Evolutionary conservation across 2,113 vertebrate genomes (phyloP).

Genomic region (Coregonus clupeaformis): DNA sequence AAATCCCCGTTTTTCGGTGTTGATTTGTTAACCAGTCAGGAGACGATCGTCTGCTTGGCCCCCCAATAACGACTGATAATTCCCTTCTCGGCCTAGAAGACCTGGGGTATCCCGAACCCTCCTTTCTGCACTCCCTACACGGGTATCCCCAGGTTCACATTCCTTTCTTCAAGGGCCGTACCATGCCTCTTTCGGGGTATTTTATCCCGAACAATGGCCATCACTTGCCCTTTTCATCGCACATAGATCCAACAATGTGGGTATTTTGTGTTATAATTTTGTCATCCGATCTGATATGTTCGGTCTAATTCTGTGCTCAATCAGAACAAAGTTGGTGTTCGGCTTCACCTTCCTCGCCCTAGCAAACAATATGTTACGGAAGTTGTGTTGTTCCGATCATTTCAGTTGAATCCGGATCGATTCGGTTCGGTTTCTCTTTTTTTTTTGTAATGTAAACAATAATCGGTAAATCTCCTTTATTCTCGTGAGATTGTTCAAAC

Average conservation of each 20-base stretch:
- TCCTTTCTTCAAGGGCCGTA: constrained; percentile 53
- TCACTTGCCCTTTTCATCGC: constrained; percentile 43
- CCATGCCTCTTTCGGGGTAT: constrained; percentile 36
- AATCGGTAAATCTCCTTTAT: constrained; percentile 78
- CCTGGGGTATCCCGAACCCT: constrained; percentile 65
- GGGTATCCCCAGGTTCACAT: constrained; percentile 59
- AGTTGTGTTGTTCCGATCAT: constrained; percentile 39
- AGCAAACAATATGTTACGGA: constrained; percentile 47
- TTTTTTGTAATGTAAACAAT: constrained; percentile 80
- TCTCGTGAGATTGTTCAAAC: constrained; percentile 78
- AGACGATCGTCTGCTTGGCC: constrained; percentile 34
- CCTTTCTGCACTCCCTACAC: constrained; percentile 59
- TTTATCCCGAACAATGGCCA: constrained; percentile 59
- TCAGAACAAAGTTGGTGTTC: constrained; percentile 63
- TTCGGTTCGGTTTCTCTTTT: constrained; percentile 75
- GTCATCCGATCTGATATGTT: constrained; percentile 56
- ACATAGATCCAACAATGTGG: constrained; percentile 28
- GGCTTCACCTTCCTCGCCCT: constrained; percentile 37
- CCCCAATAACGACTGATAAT: constrained; percentile 49
- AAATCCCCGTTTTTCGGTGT: constrained; percentile 65
- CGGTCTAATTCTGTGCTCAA: constrained; percentile 46
- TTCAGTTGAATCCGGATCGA: constrained; percentile 73
- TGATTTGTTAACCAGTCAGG: constrained; percentile 25
- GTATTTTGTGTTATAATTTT: not conserved
- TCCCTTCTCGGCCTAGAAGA: constrained; percentile 67